Conservation (phyloP, 2,113 vertebrate genomes). For the Propithecus coquereli region DNA sequence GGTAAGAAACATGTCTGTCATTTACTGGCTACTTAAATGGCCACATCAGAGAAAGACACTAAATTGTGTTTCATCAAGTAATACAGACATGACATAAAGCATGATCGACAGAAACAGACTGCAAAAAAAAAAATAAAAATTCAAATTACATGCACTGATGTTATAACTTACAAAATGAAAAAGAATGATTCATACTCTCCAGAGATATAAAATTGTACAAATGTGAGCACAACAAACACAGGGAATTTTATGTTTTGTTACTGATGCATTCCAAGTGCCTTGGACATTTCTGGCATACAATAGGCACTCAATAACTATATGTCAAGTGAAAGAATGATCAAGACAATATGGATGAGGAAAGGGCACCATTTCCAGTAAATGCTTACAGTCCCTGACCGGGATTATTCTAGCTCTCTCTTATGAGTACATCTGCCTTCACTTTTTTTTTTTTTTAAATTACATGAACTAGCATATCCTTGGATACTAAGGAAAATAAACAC, state of each 20-base stretch:
- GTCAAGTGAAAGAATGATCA: background rate
- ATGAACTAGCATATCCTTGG: background rate
- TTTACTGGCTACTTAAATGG: background rate
- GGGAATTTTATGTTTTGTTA: background rate
- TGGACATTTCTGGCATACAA: background rate
- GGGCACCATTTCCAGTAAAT: background rate
- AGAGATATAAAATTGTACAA: constrained; percentile 22
- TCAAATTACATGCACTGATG: background rate
- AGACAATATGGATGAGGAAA: constrained; percentile 11
- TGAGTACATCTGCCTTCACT: background rate
- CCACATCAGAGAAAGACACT: background rate
- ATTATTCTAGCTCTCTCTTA: background rate
- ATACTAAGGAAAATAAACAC: constrained; percentile 37
- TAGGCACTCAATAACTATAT: background rate
- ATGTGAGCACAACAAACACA: background rate
- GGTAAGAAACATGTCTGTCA: constrained; percentile 3
- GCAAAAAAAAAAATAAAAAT: background rate
- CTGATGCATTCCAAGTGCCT: background rate
- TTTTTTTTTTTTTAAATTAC: background rate
- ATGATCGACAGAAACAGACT: background rate
- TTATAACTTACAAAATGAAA: constrained; percentile 22
- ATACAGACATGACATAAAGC: constrained; percentile 32
- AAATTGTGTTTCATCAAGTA: constrained; percentile 2
- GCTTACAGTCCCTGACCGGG: background rate
- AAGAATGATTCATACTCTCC: constrained; percentile 46